Evolutionary conservation across 2,797 vertebrate species (phyloP).

Genomic region (Emys orbicularis): DNA sequence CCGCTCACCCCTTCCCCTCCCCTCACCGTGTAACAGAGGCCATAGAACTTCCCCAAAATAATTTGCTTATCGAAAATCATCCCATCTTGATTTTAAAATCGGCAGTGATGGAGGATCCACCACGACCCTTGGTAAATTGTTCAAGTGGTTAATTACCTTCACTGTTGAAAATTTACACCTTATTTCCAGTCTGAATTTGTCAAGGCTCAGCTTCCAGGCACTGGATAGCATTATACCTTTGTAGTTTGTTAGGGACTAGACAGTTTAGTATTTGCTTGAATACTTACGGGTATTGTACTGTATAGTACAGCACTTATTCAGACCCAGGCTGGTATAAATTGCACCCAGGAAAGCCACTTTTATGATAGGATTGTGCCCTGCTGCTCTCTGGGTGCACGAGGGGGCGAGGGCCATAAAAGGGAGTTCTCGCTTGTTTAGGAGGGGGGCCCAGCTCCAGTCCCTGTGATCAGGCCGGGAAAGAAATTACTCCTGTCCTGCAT

Average conservation of each 20-base stretch:
- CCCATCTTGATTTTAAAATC: not conserved
- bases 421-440: not conserved
- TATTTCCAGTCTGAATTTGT: not conserved
- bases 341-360: fast-evolving
- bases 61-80: not conserved
- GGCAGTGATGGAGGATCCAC: not conserved
- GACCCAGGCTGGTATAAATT: not conserved
- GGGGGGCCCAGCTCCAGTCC: not conserved
- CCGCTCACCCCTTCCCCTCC: too few species aligned
- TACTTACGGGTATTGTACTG: not conserved
- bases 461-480: not conserved
- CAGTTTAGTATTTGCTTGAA: slow-evolving; percentile 3
- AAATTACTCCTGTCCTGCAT: not conserved
- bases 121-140: too few species aligned
- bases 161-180: not conserved
- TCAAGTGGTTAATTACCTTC: not conserved
- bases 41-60: not conserved
- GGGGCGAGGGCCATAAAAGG: not conserved
- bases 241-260: slow-evolving; percentile 15
- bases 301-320: not conserved
- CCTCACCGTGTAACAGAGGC: too few species aligned
- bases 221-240: not conserved
- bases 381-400: not conserved
- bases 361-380: not conserved
- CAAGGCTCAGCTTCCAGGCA: not conserved